Conservation (phyloP, 2,888 invertebrate genomes). For the Xestia xanthographa region DNA sequence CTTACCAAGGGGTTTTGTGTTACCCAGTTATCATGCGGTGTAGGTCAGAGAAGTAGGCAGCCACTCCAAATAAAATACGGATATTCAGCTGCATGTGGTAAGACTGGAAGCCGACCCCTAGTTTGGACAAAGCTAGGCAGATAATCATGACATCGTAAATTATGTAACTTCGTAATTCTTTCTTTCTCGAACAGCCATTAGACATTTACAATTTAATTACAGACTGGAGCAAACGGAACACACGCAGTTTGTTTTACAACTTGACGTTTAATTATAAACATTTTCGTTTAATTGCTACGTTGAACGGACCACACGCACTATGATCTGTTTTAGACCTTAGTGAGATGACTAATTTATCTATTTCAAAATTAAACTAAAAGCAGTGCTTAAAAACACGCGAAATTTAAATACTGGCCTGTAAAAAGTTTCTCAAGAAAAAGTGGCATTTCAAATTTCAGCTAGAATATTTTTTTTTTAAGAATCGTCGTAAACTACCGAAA, state of each 20-base stretch:
- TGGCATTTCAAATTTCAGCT: background rate
- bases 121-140: background rate
- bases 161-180: too few species aligned
- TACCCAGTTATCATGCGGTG: background rate
- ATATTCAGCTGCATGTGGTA: background rate
- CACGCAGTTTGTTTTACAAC: conserved; percentile 26
- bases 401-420: background rate
- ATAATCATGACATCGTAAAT: background rate
- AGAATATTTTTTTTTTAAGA: background rate
- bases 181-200: background rate
- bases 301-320: conserved; percentile 35
- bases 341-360: background rate
- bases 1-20: background rate
- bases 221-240: conserved; percentile 1
- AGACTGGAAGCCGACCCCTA: background rate
- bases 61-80: background rate
- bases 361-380: background rate
- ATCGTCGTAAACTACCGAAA: background rate
- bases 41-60: background rate
- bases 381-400: background rate
- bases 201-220: conserved; percentile 40
- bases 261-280: conserved; percentile 36
- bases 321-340: background rate
- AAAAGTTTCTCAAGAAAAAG: background rate
- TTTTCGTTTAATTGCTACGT: conserved; percentile 5